phyloP scores from a whole-genome alignment of 92 coral and sea anemone species.

The Scolanthus callimorphus region DNA sequence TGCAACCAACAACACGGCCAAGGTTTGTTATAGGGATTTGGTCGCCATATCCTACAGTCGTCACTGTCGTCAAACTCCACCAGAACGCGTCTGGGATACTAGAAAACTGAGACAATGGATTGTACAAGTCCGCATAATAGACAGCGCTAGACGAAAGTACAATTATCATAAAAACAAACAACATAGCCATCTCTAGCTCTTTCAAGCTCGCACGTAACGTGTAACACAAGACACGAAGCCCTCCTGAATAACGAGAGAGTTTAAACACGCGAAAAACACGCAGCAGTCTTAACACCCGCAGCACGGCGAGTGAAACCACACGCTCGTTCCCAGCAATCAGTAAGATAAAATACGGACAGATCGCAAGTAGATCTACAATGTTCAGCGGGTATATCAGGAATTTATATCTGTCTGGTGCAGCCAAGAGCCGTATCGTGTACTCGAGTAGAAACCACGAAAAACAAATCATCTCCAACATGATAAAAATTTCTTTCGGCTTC shows the following conservation, averaged over 20 bases:
- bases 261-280: conserved; percentile 85
- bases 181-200: conserved; percentile 87
- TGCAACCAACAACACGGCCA: conserved; percentile 76
- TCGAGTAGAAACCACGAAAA: conserved; percentile 86
- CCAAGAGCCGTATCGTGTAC: conserved; percentile 69
- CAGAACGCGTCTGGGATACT: conserved; percentile 96
- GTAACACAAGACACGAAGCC: conserved; percentile 83
- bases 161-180: conserved; percentile 72
- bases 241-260: conserved; percentile 92
- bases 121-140: conserved; percentile 66
- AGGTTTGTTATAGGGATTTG: conserved; percentile 57
- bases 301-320: conserved; percentile 61
- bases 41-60: conserved; percentile 93
- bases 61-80: conserved; percentile 90
- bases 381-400: conserved; percentile 79
- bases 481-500: conserved; percentile 48
- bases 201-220: conserved; percentile 85
- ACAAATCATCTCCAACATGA: conserved; percentile 62
- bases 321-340: conserved; percentile 65
- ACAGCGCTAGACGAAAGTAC: conserved; percentile 85
- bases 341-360: conserved; percentile 77
- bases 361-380: conserved; percentile 85
- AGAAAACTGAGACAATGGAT: conserved; percentile 48
- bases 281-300: conserved; percentile 66
- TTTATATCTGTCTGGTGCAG: conserved; percentile 74